Percentiles rank a stretch among this genome's conserved stretches.
Conservation (phyloP, 1,140 invertebrate species). For the Druon quercuslanigerum region DNA sequence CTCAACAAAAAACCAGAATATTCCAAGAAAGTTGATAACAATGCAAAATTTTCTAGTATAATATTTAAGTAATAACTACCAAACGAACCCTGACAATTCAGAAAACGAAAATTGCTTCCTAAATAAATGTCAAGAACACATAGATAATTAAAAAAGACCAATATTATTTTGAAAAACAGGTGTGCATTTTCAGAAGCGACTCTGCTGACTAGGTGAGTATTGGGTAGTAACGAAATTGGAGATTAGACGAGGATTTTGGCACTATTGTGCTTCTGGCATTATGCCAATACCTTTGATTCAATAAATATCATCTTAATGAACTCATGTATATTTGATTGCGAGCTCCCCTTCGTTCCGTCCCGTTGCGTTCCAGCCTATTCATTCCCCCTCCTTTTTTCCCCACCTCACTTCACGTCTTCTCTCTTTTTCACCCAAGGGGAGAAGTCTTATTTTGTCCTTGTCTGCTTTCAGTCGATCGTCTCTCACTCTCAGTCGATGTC, state of each 20-base stretch:
- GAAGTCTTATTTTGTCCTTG: not conserved
- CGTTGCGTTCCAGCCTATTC: conserved; percentile 21
- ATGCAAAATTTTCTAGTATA: too few relatives aligned
- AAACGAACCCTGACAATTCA: too few relatives aligned
- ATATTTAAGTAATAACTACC: too few relatives aligned
- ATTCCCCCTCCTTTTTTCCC: not conserved
- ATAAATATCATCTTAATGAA: conserved; percentile 68
- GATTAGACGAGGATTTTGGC: conserved; percentile 60
- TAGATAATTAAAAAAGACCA: not conserved
- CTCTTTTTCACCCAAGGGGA: conserved; percentile 35
- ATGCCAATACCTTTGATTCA: conserved; percentile 64
- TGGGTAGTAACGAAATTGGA: not conserved
- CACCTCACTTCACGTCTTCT: not conserved
- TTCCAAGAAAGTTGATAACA: too few relatives aligned
- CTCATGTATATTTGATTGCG: conserved; percentile 68
- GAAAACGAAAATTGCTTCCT: too few relatives aligned
- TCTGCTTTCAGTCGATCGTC: conserved; percentile 29
- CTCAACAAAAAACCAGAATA: too few relatives aligned
- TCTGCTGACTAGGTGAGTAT: not conserved
- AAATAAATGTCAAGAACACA: too few relatives aligned
- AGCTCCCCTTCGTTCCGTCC: conserved; percentile 41
- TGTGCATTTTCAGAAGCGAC: not conserved
- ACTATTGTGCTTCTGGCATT: conserved; percentile 62
- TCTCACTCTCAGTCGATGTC: conserved; percentile 20
- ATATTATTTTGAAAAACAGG: not conserved